Conservation (phyloP, 2,797 vertebrate genomes). For the Naso thynnoides region DNA sequence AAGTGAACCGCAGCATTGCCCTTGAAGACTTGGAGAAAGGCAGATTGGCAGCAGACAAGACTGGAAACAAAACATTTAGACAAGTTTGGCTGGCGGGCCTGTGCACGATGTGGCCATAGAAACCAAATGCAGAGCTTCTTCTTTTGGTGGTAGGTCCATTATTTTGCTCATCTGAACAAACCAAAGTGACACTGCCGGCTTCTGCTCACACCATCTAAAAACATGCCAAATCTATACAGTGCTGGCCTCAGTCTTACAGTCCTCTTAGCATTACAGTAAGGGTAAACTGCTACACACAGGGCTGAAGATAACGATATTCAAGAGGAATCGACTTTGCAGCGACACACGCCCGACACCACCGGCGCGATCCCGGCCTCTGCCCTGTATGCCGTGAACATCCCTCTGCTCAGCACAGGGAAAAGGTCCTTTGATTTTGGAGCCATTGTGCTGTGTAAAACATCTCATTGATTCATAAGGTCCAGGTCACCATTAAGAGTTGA, state of each 20-base stretch:
- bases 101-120: neutral
- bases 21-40: neutral
- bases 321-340: conserved; percentile 13
- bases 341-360: conserved; percentile 9
- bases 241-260: conserved; percentile 29
- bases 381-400: conserved; percentile 25
- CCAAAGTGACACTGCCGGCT: neutral
- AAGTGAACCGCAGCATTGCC: neutral
- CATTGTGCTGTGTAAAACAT: conserved; percentile 29
- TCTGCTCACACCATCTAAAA: neutral
- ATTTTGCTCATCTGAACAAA: conserved; percentile 36
- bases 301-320: conserved; percentile 44
- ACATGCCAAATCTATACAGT: neutral
- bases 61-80: neutral
- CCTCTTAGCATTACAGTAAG: conserved; percentile 65
- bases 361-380: conserved; percentile 6
- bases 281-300: conserved; percentile 53
- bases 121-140: conserved; percentile 9
- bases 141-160: neutral
- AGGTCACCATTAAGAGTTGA: conserved; percentile 42
- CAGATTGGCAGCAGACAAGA: neutral
- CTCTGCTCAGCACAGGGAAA: conserved; percentile 62
- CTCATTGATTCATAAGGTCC: conserved; percentile 46
- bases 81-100: neutral
- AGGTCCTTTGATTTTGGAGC: conserved; percentile 31